Conservation (phyloP, 30 jellyfish, hydroid and myxozoan species). For the Aurelia coerulea region DNA sequence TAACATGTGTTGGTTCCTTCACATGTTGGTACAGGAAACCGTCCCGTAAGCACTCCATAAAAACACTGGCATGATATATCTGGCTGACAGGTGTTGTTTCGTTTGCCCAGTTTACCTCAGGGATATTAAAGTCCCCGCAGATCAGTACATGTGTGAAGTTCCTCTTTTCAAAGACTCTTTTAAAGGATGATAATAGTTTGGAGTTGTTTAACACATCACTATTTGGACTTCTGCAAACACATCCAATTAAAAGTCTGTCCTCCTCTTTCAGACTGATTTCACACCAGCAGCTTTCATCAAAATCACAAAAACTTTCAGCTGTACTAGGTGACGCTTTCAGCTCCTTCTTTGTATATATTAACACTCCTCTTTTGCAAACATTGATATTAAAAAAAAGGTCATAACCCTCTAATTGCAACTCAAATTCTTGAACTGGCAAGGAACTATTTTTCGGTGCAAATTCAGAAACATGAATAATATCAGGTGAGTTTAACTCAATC, state of each 20-base stretch:
- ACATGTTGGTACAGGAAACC: slow-evolving; percentile 51
- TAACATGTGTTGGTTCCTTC: slow-evolving; percentile 53
- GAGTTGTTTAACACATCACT: slow-evolving; percentile 35
- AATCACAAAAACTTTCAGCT: slow-evolving; percentile 33
- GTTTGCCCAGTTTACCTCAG: slow-evolving; percentile 38
- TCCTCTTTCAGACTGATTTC: slow-evolving; percentile 37
- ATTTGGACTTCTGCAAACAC: slow-evolving; percentile 42
- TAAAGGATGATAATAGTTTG: slow-evolving; percentile 38
- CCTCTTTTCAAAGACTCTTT: slow-evolving; percentile 15
- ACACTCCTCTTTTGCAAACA: slow-evolving; percentile 35
- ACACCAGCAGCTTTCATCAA: slow-evolving; percentile 41
- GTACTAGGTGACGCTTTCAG: slow-evolving; percentile 35
- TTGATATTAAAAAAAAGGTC: slow-evolving; percentile 26
- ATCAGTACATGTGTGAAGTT: slow-evolving; percentile 32
- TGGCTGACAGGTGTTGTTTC: slow-evolving; percentile 53
- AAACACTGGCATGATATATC: slow-evolving; percentile 42
- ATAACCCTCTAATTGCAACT: slow-evolving; percentile 39
- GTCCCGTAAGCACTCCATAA: slow-evolving; percentile 55
- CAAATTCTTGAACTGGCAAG: slow-evolving; percentile 41
- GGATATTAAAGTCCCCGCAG: slow-evolving; percentile 49
- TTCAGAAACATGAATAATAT: slow-evolving; percentile 36
- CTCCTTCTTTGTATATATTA: slow-evolving; percentile 21
- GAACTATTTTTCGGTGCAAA: slow-evolving; percentile 30
- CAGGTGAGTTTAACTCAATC: slow-evolving; percentile 18
- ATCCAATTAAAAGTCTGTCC: slow-evolving; percentile 39